Evolutionary conservation across 1,140 invertebrate species (phyloP).

Genomic region (Drosophila paulistorum): DNA sequence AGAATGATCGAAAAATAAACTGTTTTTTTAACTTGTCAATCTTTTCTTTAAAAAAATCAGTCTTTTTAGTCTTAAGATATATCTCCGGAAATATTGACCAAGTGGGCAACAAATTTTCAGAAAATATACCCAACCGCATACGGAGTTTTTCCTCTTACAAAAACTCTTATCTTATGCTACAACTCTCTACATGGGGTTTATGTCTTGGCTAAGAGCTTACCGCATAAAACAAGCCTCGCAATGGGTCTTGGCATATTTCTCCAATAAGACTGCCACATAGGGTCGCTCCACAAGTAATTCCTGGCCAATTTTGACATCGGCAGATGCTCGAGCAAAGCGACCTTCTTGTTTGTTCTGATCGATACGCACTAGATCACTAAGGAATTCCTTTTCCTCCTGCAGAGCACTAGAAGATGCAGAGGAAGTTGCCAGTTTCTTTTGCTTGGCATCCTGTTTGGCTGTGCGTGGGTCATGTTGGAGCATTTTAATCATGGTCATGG

Average conservation of each 20-base stretch:
- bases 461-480: conserved; percentile 85
- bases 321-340: conserved; percentile 86
- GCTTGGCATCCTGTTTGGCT: conserved; percentile 55
- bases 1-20: no score
- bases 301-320: conserved; percentile 87
- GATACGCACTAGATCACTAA: conserved; percentile 72
- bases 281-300: conserved; percentile 89
- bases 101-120: no score
- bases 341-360: conserved; percentile 83
- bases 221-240: conserved; percentile 90
- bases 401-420: conserved; percentile 59
- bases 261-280: conserved; percentile 89
- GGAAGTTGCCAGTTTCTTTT: conserved; percentile 35
- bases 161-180: no score
- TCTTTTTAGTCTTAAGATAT: no score
- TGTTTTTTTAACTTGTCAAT: no score
- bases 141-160: no score
- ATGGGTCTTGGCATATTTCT: conserved; percentile 87
- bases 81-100: no score
- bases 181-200: not conserved
- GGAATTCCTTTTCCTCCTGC: conserved; percentile 62
- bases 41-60: no score
- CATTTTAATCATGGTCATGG: conserved; percentile 89
- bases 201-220: conserved; percentile 73
- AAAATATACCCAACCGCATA: no score